Percentiles rank a stretch among this genome's conserved stretches.
Conservation (phyloP, 2,113 vertebrate genomes). For the Anguilla japonica region DNA sequence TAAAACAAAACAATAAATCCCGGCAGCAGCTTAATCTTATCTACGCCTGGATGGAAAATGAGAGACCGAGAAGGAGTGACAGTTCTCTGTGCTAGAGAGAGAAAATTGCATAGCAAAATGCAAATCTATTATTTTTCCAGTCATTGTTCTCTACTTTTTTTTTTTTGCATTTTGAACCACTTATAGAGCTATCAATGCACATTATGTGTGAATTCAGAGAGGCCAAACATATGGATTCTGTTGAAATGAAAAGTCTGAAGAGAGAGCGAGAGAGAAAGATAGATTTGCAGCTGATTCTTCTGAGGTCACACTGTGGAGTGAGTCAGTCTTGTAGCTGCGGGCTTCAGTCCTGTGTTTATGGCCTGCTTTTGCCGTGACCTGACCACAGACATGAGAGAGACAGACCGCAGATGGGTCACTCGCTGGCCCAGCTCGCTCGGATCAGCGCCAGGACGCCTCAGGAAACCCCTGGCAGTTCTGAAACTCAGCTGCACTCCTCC, state of each 20-base stretch:
- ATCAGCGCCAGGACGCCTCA: neutral
- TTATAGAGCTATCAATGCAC: neutral
- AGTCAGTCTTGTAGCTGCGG: neutral
- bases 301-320: neutral
- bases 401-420: constrained; percentile 34
- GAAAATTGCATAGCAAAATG: neutral
- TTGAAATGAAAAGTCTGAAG: neutral
- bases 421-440: neutral
- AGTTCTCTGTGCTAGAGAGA: neutral
- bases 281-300: neutral
- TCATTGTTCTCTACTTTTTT: too few species aligned
- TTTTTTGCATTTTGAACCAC: neutral
- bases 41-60: neutral
- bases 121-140: too few species aligned
- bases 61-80: neutral
- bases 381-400: constrained; percentile 31
- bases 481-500: constrained; percentile 8
- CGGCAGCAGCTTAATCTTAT: neutral
- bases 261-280: neutral
- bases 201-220: neutral
- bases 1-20: constrained; percentile 25
- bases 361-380: constrained; percentile 13
- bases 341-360: constrained; percentile 33
- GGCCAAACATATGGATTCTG: neutral
- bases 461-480: neutral